Conservation (phyloP, 2,888 invertebrate species). For the Ophioninae sp. region DNA sequence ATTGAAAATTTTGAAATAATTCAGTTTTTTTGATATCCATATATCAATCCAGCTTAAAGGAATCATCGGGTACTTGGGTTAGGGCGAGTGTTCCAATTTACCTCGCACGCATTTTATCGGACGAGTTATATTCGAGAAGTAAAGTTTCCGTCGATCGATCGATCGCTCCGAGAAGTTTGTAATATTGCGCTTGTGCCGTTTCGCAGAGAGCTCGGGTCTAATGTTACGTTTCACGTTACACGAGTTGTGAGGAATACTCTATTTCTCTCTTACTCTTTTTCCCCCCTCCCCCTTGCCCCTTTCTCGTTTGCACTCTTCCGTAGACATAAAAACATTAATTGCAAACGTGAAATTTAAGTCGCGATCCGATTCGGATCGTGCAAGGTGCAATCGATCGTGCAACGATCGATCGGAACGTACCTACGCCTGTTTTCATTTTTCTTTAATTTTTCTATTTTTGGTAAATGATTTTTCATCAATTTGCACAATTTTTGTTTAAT, state of each 20-base stretch:
- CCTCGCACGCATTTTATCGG: constrained; percentile 1
- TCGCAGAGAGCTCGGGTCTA: constrained; percentile 25
- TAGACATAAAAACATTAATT: constrained; percentile 73
- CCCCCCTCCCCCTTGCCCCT: not conserved
- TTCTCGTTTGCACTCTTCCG: not conserved
- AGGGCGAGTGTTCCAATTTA: too few relatives aligned
- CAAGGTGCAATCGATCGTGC: constrained; percentile 45
- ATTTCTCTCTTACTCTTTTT: constrained; percentile 42
- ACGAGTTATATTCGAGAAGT: constrained; percentile 8
- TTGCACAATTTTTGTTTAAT: too few relatives aligned
- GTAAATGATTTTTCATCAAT: too few relatives aligned
- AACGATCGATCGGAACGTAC: constrained; percentile 44
- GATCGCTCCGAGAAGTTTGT: constrained; percentile 61
- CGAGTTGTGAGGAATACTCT: constrained; percentile 62
- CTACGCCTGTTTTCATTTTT: not conserved
- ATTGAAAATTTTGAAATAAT: too few relatives aligned
- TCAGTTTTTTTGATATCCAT: too few relatives aligned
- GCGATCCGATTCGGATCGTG: constrained; percentile 47
- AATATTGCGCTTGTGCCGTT: constrained; percentile 9
- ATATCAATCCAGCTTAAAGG: too few relatives aligned
- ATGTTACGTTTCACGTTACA: constrained; percentile 60
- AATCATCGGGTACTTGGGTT: too few relatives aligned
- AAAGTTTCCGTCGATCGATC: constrained; percentile 71
- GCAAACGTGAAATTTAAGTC: constrained; percentile 62
- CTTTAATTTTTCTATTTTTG: not conserved